A percentile compares a stretch with the other conserved stretches of the same genome.
Evolutionary conservation across 2,888 invertebrate species (phyloP).

Genomic region (Blomia tropicalis): DNA sequence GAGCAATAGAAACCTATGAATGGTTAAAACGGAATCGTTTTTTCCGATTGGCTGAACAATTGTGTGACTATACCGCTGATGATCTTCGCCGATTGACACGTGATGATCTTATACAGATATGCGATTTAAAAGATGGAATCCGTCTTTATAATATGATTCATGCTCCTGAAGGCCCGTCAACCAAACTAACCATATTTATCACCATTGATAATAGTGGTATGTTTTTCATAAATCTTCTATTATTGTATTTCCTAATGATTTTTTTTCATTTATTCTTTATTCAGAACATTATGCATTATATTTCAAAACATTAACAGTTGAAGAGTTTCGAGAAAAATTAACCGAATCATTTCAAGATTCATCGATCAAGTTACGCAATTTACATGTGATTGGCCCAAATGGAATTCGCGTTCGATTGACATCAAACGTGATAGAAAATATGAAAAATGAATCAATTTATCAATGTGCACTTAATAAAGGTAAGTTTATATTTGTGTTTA

Average conservation of each 20-base stretch:
- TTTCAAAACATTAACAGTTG: conserved; percentile 49
- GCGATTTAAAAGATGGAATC: conserved; percentile 82
- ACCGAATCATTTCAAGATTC: conserved; percentile 40
- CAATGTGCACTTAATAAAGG: conserved; percentile 10
- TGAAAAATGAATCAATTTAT: conserved; percentile 23
- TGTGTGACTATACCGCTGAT: conserved; percentile 39
- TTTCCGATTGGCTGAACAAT: conserved; percentile 38
- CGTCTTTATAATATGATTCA: conserved; percentile 76
- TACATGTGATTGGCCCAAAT: conserved; percentile 64
- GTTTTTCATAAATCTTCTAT: too few species aligned
- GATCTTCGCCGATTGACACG: conserved; percentile 74
- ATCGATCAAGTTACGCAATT: conserved; percentile 39
- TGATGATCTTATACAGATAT: conserved; percentile 83
- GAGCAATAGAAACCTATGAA: conserved; percentile 19
- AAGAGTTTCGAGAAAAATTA: conserved; percentile 51
- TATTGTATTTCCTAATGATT: background rate
- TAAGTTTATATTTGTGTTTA: background rate
- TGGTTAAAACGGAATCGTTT: conserved; percentile 68
- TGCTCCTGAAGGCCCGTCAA: conserved; percentile 45
- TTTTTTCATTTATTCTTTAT: conserved; percentile 12
- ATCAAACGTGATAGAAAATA: conserved; percentile 48
- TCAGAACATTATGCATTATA: conserved; percentile 62
- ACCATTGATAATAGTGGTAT: conserved; percentile 22
- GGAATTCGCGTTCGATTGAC: conserved; percentile 67
- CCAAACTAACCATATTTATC: conserved; percentile 19